Conservation (phyloP, 2,797 vertebrate species). For the Euphonia xanthogaster region DNA sequence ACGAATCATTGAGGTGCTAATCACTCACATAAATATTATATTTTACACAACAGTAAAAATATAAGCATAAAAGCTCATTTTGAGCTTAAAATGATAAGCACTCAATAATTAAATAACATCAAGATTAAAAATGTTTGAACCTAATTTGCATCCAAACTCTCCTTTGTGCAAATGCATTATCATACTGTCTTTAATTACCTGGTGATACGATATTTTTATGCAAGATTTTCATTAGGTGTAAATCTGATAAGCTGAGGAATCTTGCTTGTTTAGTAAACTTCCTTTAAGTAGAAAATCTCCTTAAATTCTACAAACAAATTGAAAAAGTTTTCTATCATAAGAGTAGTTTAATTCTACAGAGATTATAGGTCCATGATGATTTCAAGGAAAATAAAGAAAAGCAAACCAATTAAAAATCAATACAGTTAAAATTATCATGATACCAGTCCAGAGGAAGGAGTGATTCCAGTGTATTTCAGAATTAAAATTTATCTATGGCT, state of each 20-base stretch:
- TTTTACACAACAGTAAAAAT: background rate
- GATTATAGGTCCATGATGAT: background rate
- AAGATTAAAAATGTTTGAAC: slow-evolving; percentile 32
- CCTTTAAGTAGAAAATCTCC: background rate
- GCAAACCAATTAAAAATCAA: background rate
- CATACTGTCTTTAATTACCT: slow-evolving; percentile 1
- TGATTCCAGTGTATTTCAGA: background rate
- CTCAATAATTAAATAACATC: slow-evolving; percentile 21
- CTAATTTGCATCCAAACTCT: slow-evolving; percentile 4
- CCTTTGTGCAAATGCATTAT: slow-evolving; percentile 13
- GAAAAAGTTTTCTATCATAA: background rate
- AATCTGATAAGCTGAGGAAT: slow-evolving; percentile 7
- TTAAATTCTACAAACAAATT: background rate
- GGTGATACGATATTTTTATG: background rate
- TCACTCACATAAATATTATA: background rate
- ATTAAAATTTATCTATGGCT: background rate
- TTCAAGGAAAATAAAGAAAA: background rate
- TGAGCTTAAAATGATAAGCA: slow-evolving; percentile 6
- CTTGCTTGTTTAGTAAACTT: background rate
- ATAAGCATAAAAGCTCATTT: background rate
- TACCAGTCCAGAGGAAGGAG: background rate
- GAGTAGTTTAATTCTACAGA: background rate
- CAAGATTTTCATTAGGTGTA: background rate
- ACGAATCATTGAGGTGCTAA: background rate
- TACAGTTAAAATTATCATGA: background rate